These are phyloP conservation scores for Myxocyprinus asiaticus DNA, from an alignment of 2,113 vertebrate genomes.

Conservation along the genomic window DNA sequence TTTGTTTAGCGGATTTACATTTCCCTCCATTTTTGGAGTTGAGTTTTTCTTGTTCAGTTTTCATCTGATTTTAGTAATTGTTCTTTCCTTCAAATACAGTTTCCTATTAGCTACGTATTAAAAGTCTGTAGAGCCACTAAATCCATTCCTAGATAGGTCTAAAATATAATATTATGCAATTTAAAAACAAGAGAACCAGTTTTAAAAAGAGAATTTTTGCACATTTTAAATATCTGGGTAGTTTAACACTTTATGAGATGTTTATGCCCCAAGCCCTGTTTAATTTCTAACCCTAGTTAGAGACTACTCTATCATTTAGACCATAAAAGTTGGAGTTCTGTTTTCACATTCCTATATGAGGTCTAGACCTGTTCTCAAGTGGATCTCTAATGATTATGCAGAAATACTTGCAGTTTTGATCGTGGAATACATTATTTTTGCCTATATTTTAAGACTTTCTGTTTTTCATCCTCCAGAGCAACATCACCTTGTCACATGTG, in stretches of 20 bases:
- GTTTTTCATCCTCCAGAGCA: slow-evolving; percentile 27
- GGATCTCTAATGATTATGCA: not conserved
- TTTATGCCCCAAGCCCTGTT: not conserved
- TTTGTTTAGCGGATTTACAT: no score
- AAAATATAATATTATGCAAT: no score
- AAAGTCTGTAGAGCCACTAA: no score
- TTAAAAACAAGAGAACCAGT: no score
- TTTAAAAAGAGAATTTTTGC: not conserved
- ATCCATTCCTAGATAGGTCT: no score
- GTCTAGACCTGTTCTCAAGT: slow-evolving; percentile 52
- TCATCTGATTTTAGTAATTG: no score
- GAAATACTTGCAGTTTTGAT: slow-evolving; percentile 21
- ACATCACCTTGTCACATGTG: slow-evolving; percentile 49
- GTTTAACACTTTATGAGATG: not conserved
- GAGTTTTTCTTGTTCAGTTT: no score
- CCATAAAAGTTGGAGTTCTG: not conserved
- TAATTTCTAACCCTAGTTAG: no score
- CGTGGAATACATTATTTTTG: not conserved
- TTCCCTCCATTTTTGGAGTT: no score
- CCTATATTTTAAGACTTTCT: not conserved
- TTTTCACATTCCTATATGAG: slow-evolving; percentile 65
- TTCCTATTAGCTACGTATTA: no score
- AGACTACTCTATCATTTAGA: not conserved
- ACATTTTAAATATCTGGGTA: not conserved
- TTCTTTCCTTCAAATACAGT: no score